These are phyloP conservation scores for Taenioides sp. DNA, from an alignment of 2,797 vertebrate species.

Conservation along the genomic window DNA sequence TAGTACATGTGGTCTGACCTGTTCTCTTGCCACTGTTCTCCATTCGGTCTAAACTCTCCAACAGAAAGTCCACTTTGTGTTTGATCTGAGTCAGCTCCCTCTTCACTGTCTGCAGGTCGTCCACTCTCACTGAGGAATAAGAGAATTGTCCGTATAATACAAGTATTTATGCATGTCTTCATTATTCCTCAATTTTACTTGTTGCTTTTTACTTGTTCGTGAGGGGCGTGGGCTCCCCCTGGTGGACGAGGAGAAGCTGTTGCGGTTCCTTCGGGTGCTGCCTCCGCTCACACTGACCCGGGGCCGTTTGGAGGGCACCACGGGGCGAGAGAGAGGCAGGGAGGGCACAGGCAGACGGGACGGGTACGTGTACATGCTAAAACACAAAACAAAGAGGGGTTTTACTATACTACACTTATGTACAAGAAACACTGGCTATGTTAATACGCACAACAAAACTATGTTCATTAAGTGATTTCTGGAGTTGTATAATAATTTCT, in stretches of 20 bases:
- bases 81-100: slow-evolving; percentile 89
- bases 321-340: slow-evolving; percentile 81
- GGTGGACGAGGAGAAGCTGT: slow-evolving; percentile 85
- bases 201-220: slow-evolving; percentile 67
- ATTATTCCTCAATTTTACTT: too few species aligned
- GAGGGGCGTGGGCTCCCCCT: slow-evolving; percentile 83
- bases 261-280: slow-evolving; percentile 81
- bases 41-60: slow-evolving; percentile 87
- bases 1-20: slow-evolving; percentile 55
- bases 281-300: slow-evolving; percentile 83
- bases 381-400: neutral
- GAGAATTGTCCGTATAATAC: neutral
- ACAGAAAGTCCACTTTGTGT: slow-evolving; percentile 87
- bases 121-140: slow-evolving; percentile 78
- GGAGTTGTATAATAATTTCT: too few species aligned
- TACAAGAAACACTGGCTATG: too few species aligned
- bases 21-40: slow-evolving; percentile 83
- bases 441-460: too few species aligned
- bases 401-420: too few species aligned
- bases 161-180: too few species aligned
- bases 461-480: too few species aligned
- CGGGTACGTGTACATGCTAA: slow-evolving; percentile 86
- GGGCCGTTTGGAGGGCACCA: slow-evolving; percentile 86
- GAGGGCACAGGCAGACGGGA: slow-evolving; percentile 81
- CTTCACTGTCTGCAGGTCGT: slow-evolving; percentile 87